Evolutionary conservation across 2,888 invertebrate genomes (phyloP), one percentile per base, ranked within the genome.

Genomic region (Atethmia centrago): DNA sequence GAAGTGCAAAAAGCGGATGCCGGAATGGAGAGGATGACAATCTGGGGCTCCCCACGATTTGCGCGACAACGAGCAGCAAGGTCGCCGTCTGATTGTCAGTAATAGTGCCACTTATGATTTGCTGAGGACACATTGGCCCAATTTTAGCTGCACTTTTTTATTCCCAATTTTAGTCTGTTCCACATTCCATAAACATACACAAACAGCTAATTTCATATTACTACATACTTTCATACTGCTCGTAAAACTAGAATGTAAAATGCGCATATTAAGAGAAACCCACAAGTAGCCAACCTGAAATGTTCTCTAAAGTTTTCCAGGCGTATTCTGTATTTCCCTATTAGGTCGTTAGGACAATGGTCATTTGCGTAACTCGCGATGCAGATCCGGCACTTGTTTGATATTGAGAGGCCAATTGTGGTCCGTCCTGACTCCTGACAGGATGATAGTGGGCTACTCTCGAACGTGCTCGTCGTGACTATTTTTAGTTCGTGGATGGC

Each of bases 11-110:
- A 94, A 93, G 93, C 94, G 95, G 95, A 95, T 95, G 95, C 92
- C 92, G 91, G 93, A 92, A 92, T 94, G 94, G 92, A 95, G 92
- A 95, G 93, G 93, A 94, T 93, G 94, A 90, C 94, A 95, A 95
- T 95, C 95, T 94, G 93, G 91, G 91, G 88, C 93, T 94, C 95
- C 95, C 96, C 94, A 94, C 95, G 94, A 94, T 94, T 93, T 93
- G 90, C 88, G 92, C 93, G 91, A 92, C 95, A 96, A 96, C 94
- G 92, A 95, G 95, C 94, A 87, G 91, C 95, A 96, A 96, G 96
- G 96, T 95, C 96, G 93, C 86, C 88, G 92, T 90, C 93, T 95
- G 95, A 96, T 96, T 96, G 95, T 90, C 92, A 89, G 94, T 95
- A 95, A 95, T 95, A 92, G 92, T 92, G 82, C 88, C 92, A 92